These are phyloP conservation scores for Metaphire vulgaris DNA, from an alignment of 1,140 invertebrate genomes.

Conservation along the genomic window DNA sequence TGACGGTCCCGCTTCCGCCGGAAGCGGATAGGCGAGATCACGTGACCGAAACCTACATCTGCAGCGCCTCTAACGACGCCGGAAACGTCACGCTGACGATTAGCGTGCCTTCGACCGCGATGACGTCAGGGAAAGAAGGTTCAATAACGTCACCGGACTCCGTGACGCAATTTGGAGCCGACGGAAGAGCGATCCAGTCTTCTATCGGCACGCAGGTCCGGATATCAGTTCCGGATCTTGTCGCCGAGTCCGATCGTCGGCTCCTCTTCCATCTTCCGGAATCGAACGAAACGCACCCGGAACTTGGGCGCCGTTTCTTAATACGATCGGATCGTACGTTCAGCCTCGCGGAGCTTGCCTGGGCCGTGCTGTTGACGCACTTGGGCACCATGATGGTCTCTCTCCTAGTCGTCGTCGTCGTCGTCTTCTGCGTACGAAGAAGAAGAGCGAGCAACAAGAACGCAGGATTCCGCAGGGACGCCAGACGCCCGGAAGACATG, in stretches of 20 bases:
- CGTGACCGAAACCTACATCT: slow-evolving; percentile 38
- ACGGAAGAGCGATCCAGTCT: too few relatives aligned
- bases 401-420: slow-evolving; percentile 42
- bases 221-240: too few relatives aligned
- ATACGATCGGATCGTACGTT: slow-evolving; percentile 36
- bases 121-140: too few relatives aligned
- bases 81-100: slow-evolving; percentile 50
- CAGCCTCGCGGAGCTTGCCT: slow-evolving; percentile 43
- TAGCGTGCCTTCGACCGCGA: slow-evolving; percentile 47
- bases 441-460: background rate
- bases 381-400: slow-evolving; percentile 44
- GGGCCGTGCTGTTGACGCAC: slow-evolving; percentile 48
- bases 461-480: background rate
- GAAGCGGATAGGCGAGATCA: background rate
- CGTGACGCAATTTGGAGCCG: too few relatives aligned
- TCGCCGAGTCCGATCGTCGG: too few relatives aligned
- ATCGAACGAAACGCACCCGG: too few relatives aligned
- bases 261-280: too few relatives aligned
- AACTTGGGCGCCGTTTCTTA: too few relatives aligned
- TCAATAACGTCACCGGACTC: too few relatives aligned
- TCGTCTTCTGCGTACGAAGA: too few relatives aligned
- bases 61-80: slow-evolving; percentile 47
- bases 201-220: too few relatives aligned
- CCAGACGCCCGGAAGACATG: background rate
- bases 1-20: slow-evolving; percentile 14